Base-by-base conservation (phyloP, 2,888 invertebrate genomes). In the Heliconius charithonia region DNA sequence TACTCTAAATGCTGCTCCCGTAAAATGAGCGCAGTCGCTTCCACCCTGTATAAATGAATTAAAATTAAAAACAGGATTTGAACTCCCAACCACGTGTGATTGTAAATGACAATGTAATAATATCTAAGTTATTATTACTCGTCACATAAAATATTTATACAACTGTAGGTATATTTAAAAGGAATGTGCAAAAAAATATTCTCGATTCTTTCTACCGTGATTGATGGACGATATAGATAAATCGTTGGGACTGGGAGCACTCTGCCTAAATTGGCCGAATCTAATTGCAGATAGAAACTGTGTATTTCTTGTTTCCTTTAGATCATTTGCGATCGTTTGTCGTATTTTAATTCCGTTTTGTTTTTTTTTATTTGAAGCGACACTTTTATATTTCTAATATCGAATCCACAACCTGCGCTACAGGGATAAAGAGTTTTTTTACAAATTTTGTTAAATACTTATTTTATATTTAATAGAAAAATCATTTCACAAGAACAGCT, bases 171-270 rank as follows among this genome's bases (percentile, higher is more conserved):
- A n/a, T 59, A 59, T 51, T 4, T 76, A 63, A 16, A 62, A 22
- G 16, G 25, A 4, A 32, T 63, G n/a, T 16, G 2, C 29, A 32
- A 71, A 79, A 41, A 32, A 67, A 70, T 73, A 76, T 75, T 65
- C 29, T 62, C 66, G 70, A 78, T 75, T 81, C 76, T 82, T 77
- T 81, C 67, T 63, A 62, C 69, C 72, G 83, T 87, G 88, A 90
- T 86, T 88, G 90, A 90, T 89, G 86, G 89, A 85, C 84, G 87
- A 87, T 83, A 86, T 88, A 91, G 93, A 93, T 91, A 90, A 91
- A 93, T 93, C 90, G 86, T 70, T 79, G 79, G 41, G 65, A 86
- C 69, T 79, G 79, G 41, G 65, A 86, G 85, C 90, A 91, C 91
- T 91, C 85, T 83, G 87, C 85, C 88, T 84, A 89, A 91, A 93